Percentiles rank a stretch among this genome's conserved stretches.
Evolutionary conservation across 1,140 invertebrate species (phyloP).

Genomic region (Diploscapter pachys): DNA sequence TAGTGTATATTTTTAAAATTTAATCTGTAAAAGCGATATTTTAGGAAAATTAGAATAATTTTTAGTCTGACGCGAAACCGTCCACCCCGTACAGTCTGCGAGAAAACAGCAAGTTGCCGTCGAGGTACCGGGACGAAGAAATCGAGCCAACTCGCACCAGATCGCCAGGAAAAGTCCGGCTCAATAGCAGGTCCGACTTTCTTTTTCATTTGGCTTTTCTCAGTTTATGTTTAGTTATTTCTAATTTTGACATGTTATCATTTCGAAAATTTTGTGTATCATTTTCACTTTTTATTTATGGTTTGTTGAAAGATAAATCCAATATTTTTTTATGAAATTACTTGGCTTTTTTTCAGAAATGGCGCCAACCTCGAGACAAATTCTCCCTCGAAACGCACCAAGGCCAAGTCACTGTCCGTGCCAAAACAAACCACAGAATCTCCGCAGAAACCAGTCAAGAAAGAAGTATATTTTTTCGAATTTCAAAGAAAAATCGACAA

Average conservation of each 20-base stretch:
- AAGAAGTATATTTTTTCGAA: no score
- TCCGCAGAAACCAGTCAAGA: no score
- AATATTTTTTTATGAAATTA: not conserved
- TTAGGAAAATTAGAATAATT: not conserved
- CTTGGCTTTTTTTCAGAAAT: no score
- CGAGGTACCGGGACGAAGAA: slow-evolving; percentile 27
- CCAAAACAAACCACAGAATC: no score
- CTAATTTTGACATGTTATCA: not conserved
- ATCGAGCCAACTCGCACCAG: slow-evolving; percentile 1
- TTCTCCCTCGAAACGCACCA: no score
- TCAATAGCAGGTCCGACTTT: slow-evolving; percentile 66
- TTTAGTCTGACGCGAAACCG: not conserved
- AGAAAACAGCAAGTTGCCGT: slow-evolving; percentile 18
- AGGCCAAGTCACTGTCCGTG: no score
- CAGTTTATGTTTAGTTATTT: slow-evolving; percentile 75
- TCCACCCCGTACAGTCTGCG: slow-evolving; percentile 22
- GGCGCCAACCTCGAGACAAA: no score
- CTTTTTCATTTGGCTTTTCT: slow-evolving; percentile 25
- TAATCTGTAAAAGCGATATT: not conserved
- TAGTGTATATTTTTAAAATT: not conserved
- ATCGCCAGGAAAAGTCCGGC: slow-evolving; percentile 11
- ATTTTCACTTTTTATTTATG: not conserved
- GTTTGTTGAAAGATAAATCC: not conserved
- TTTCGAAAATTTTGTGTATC: not conserved
- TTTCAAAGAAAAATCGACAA: no score